Evolutionary conservation across 64 coral and sea anemone species (phyloP).

Genomic region (Montipora cactus): DNA sequence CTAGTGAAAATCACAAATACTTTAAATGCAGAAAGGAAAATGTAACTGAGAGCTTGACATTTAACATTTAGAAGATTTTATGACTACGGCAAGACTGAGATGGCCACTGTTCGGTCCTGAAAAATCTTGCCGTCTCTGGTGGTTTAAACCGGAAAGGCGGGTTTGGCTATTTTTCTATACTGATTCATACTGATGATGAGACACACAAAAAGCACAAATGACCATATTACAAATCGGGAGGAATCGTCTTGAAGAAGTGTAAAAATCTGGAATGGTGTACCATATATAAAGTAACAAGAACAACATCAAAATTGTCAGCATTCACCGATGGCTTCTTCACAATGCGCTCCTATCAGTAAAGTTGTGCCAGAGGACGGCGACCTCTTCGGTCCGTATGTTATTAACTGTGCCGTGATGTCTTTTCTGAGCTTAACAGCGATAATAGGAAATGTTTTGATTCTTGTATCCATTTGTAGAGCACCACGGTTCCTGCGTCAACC

Average conservation of each 20-base stretch:
- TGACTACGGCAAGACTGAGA: too few relatives aligned
- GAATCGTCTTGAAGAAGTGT: not conserved
- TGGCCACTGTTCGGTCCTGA: too few relatives aligned
- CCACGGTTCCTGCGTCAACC: slow-evolving; percentile 34
- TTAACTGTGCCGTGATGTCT: slow-evolving; percentile 22
- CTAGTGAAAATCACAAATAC: not conserved
- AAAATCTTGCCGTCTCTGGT: not conserved
- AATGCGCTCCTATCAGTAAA: slow-evolving; percentile 9
- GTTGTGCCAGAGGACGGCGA: slow-evolving; percentile 12
- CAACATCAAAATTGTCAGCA: too few relatives aligned
- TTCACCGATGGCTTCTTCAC: not conserved
- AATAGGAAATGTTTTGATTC: slow-evolving; percentile 21
- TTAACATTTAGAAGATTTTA: too few relatives aligned
- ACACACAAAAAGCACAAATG: not conserved
- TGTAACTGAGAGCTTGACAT: too few relatives aligned
- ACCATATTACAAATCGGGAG: not conserved
- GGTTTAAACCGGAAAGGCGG: not conserved
- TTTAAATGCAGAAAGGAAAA: not conserved
- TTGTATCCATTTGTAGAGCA: slow-evolving; percentile 23
- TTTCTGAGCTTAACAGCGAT: slow-evolving; percentile 34
- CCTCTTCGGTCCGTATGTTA: not conserved
- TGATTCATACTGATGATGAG: not conserved
- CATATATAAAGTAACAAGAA: not conserved
- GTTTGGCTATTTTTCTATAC: not conserved
- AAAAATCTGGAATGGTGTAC: not conserved